These are phyloP conservation scores for Struthio camelus DNA, from an alignment of 2,113 vertebrate species.

Conservation along the genomic window DNA sequence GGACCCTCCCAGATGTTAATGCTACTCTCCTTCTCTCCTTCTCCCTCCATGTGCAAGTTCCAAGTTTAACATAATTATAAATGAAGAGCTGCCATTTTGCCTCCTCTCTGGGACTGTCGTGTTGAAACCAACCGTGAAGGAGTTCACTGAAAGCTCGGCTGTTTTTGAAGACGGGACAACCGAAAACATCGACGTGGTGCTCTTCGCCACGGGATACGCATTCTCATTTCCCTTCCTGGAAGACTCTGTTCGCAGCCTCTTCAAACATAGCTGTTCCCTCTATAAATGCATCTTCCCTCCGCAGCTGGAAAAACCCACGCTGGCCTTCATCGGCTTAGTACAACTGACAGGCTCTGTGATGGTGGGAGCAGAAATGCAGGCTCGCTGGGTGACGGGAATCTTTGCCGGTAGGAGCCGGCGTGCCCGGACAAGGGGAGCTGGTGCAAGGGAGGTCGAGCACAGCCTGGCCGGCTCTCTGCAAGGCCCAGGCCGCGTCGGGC, in stretches of 20 bases:
- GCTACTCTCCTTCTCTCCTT: not conserved
- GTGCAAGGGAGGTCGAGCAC: not conserved
- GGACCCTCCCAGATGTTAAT: not conserved
- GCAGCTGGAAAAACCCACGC: constrained; percentile 77
- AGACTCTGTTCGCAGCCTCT: constrained; percentile 51
- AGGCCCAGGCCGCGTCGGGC: not conserved
- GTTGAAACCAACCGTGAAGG: constrained; percentile 78
- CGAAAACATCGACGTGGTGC: constrained; percentile 78
- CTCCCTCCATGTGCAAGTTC: constrained; percentile 72
- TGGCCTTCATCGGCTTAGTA: constrained; percentile 85
- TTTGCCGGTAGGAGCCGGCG: constrained; percentile 80
- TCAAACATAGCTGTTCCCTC: constrained; percentile 67
- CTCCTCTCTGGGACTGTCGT: constrained; percentile 82
- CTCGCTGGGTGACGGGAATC: constrained; percentile 86
- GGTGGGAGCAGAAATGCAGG: constrained; percentile 86
- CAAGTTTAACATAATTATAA: constrained; percentile 68
- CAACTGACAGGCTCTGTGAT: constrained; percentile 79
- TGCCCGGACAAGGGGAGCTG: not conserved
- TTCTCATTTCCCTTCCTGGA: constrained; percentile 78
- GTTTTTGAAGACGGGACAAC: constrained; percentile 81
- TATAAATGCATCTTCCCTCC: constrained; percentile 85
- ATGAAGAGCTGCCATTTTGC: constrained; percentile 81
- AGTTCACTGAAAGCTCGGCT: constrained; percentile 74
- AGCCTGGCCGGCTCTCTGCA: not conserved
- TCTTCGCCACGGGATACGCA: constrained; percentile 87